phyloP scores from a whole-genome alignment of 2,888 invertebrate species.

The Mechanitis messenoides region DNA sequence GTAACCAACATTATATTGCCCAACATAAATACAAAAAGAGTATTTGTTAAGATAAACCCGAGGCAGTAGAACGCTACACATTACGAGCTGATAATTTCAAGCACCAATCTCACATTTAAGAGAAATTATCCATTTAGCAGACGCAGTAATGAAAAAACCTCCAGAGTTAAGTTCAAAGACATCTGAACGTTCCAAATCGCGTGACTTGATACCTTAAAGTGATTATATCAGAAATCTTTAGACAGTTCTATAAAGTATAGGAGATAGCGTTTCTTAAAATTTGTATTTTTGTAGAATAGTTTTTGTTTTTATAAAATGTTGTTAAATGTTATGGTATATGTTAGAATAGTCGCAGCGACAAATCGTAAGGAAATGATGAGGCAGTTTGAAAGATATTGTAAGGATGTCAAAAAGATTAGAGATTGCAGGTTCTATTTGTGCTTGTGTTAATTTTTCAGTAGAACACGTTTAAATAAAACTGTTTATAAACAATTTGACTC shows the following conservation, averaged over 20 bases:
- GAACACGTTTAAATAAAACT: no score
- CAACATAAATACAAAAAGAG: no score
- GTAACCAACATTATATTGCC: background rate
- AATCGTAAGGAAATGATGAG: no score
- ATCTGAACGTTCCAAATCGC: constrained; percentile 56
- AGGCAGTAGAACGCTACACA: background rate
- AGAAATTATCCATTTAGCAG: constrained; percentile 23
- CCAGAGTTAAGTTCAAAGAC: constrained; percentile 47
- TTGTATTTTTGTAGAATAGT: background rate
- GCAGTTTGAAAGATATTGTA: no score
- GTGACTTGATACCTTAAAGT: constrained; percentile 54
- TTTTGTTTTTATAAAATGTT: background rate
- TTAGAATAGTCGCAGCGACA: no score
- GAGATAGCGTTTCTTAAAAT: constrained; percentile 6
- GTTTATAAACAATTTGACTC: no score
- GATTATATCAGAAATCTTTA: constrained; percentile 39
- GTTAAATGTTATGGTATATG: no score
- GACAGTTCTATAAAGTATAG: constrained; percentile 10
- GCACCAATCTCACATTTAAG: constrained; percentile 13
- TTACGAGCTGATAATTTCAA: background rate
- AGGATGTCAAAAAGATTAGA: no score
- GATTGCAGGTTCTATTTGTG: no score
- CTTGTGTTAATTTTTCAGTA: no score
- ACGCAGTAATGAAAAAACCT: constrained; percentile 22
- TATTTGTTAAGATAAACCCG: no score